These are phyloP conservation scores for Rhopilema esculentum DNA, from an alignment of 30 jellyfish, hydroid and myxozoan genomes.

Conservation along the genomic window DNA sequence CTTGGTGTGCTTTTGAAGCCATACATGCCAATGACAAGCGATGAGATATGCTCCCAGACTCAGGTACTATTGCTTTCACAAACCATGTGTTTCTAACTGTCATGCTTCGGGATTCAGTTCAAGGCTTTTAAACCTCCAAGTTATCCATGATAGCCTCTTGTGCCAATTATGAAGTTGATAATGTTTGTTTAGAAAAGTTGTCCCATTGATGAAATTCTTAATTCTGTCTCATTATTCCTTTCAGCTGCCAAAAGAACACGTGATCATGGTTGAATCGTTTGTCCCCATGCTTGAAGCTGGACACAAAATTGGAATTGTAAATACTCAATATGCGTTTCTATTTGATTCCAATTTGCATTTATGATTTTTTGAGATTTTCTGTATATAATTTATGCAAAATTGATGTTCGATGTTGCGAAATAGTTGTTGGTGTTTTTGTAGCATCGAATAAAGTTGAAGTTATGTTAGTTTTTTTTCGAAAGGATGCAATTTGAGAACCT, in stretches of 20 bases:
- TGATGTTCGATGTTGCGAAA: too few species aligned
- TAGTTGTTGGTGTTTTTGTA: too few species aligned
- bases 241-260: constrained; percentile 64
- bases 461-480: too few species aligned
- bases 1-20: constrained; percentile 82
- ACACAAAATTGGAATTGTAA: constrained; percentile 81
- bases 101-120: not conserved
- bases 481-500: too few species aligned
- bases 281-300: constrained; percentile 86
- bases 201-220: not conserved
- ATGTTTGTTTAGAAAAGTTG: not conserved
- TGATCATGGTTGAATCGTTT: constrained; percentile 75
- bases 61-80: constrained; percentile 21
- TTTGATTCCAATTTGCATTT: not conserved
- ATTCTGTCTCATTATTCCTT: not conserved
- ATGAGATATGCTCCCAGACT: constrained; percentile 74
- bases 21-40: constrained; percentile 93
- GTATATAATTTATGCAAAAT: too few species aligned
- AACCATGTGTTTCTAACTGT: not conserved
- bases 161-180: too few species aligned
- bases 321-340: constrained; percentile 4
- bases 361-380: not conserved
- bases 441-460: too few species aligned
- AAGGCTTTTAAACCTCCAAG: not conserved
- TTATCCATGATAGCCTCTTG: too few species aligned